Percentiles rank a stretch among this genome's conserved stretches.
phyloP scores from a whole-genome alignment of 2,797 vertebrate species.

The Thripadectes ignobilis region DNA sequence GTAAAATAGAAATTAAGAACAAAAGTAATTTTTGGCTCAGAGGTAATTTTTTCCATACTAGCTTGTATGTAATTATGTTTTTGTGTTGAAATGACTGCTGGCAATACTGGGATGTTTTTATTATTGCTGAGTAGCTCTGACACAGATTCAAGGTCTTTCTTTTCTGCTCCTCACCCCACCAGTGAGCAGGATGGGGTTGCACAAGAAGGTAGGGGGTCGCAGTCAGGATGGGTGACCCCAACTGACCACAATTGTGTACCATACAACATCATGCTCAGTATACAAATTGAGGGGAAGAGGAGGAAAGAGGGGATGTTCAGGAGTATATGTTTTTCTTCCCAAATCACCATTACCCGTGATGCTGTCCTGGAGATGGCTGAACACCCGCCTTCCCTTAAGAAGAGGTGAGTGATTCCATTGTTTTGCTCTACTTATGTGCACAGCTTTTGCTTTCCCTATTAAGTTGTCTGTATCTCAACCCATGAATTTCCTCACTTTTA shows the following conservation, averaged over 20 bases:
- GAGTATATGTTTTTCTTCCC: neutral
- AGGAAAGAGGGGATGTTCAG: neutral
- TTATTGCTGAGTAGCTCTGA: neutral
- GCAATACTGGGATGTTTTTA: neutral
- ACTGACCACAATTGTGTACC: neutral
- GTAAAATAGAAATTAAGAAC: neutral
- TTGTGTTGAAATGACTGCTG: neutral
- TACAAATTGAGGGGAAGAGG: neutral
- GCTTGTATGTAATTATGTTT: neutral
- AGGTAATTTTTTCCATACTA: neutral
- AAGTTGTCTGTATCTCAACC: neutral
- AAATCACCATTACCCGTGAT: neutral
- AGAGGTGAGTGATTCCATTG: neutral
- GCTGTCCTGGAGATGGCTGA: neutral
- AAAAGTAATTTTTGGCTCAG: neutral
- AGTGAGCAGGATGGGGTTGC: neutral
- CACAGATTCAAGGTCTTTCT: neutral
- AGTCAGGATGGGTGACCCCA: neutral
- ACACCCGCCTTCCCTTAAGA: too few relatives aligned
- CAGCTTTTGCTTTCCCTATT: neutral
- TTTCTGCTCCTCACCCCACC: neutral
- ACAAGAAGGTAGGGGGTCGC: too few relatives aligned
- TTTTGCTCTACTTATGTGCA: neutral
- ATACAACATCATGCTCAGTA: fast-evolving
- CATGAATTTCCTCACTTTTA: neutral